Percentiles rank a stretch among this genome's conserved stretches.
These are phyloP conservation scores for Thereva unica DNA, from an alignment of 2,888 invertebrate genomes.

Conservation along the genomic window DNA sequence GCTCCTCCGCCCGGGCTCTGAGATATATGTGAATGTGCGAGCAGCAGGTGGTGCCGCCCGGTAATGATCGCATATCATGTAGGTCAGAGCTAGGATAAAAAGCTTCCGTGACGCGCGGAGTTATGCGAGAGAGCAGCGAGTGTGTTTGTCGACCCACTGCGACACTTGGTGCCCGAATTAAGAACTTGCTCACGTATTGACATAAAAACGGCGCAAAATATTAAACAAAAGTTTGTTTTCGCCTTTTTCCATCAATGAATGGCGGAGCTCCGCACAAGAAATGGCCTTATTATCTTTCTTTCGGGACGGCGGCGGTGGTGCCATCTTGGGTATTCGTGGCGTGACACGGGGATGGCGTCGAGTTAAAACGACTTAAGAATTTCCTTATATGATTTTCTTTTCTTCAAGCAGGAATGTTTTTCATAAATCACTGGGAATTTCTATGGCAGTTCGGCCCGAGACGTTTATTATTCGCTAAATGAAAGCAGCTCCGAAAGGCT, in stretches of 20 bases:
- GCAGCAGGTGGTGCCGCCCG: not conserved
- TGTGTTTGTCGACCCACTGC: not conserved
- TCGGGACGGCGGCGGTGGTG: conserved; percentile 7
- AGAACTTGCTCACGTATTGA: conserved; percentile 23
- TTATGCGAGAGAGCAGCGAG: conserved; percentile 15
- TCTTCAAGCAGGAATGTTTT: too few species aligned
- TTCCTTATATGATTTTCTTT: too few species aligned
- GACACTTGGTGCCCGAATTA: conserved; percentile 5
- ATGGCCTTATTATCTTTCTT: conserved; percentile 13
- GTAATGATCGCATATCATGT: conserved; percentile 15
- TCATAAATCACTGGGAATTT: too few species aligned
- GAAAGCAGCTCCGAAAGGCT: too few species aligned
- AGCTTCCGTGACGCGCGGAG: conserved; percentile 30
- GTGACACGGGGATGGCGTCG: not conserved
- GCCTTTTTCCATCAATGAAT: conserved; percentile 4
- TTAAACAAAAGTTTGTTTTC: conserved; percentile 24
- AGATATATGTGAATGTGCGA: too few species aligned
- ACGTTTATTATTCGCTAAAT: too few species aligned
- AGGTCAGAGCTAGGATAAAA: conserved; percentile 35
- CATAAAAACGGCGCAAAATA: conserved; percentile 23
- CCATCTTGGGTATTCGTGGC: not conserved
- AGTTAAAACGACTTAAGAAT: too few species aligned
- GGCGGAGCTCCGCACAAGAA: not conserved
- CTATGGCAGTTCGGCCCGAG: too few species aligned
- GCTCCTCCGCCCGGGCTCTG: too few species aligned